phyloP scores from a whole-genome alignment of 2,113 vertebrate species.

The Cyprinus carpio region DNA sequence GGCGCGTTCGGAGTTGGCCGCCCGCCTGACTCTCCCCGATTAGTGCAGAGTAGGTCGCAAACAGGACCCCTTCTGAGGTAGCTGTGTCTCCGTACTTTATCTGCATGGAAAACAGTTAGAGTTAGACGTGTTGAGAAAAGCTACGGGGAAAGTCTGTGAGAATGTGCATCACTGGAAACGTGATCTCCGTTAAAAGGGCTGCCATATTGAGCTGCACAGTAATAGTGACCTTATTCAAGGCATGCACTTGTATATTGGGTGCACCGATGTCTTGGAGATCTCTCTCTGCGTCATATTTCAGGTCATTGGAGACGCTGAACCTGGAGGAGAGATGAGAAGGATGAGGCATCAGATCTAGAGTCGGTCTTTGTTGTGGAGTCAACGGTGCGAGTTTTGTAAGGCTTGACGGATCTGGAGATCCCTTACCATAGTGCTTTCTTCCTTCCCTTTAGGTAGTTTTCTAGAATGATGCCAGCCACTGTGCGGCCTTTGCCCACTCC shows the following conservation, averaged over 20 bases:
- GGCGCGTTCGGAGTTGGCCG: constrained; percentile 90
- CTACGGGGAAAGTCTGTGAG: background rate
- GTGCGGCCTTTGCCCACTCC: constrained; percentile 97
- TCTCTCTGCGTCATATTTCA: constrained; percentile 95
- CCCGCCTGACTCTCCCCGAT: constrained; percentile 97
- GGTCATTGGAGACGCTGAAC: constrained; percentile 99
- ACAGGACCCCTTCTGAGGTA: constrained; percentile 98
- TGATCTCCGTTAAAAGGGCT: background rate
- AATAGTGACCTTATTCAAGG: constrained; percentile 90
- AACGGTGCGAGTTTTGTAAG: background rate
- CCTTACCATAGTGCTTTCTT: constrained; percentile 93
- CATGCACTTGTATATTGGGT: constrained; percentile 86
- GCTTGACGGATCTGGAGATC: background rate
- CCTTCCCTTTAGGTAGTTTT: constrained; percentile 89
- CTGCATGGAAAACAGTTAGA: constrained; percentile 65
- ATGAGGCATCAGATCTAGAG: constrained; percentile 19
- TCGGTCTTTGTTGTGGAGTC: constrained; percentile 29
- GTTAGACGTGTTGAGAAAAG: background rate
- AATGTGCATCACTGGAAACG: background rate
- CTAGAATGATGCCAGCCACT: constrained; percentile 92
- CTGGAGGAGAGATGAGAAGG: constrained; percentile 67
- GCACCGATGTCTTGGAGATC: constrained; percentile 96
- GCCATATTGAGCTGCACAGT: background rate
- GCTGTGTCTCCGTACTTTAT: constrained; percentile 98
- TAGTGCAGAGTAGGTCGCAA: constrained; percentile 95